A percentile compares a stretch with the other conserved stretches of the same genome.
Conservation (phyloP, 2,113 vertebrate genomes). For the Pelvicachromis taeniatus region DNA sequence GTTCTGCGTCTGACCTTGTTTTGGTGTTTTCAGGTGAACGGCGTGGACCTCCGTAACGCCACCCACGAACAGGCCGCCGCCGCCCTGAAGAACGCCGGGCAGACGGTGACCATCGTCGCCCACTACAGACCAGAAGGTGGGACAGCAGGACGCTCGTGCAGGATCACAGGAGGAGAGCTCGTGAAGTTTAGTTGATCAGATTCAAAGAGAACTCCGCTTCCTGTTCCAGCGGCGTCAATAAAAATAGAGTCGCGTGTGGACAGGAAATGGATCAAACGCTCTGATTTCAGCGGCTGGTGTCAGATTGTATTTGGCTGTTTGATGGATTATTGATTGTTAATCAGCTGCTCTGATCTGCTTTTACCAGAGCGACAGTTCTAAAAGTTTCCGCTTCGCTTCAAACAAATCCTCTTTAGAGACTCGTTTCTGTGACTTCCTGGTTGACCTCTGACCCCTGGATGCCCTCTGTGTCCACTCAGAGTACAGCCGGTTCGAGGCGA, state of each 20-base stretch:
- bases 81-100: conserved; percentile 94
- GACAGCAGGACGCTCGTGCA: background rate
- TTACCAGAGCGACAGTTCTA: background rate
- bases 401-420: background rate
- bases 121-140: conserved; percentile 97
- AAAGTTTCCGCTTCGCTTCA: background rate
- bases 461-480: conserved; percentile 58
- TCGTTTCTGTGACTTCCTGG: background rate
- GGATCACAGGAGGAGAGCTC: too few relatives aligned
- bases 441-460: background rate
- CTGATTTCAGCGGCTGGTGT: rapidly evolving
- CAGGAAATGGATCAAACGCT: background rate
- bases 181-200: background rate
- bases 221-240: background rate
- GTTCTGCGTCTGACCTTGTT: background rate
- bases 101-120: conserved; percentile 91
- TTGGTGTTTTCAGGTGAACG: conserved; percentile 85
- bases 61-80: conserved; percentile 95
- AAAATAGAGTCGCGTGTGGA: rapidly evolving
- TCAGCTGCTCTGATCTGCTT: background rate
- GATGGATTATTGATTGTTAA: too few relatives aligned
- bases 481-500: conserved; percentile 94
- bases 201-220: too few relatives aligned
- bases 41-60: conserved; percentile 87
- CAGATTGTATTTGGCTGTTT: too few relatives aligned